Base-by-base conservation (phyloP, 2,888 invertebrate species). In the Nymphalis c-album region DNA sequence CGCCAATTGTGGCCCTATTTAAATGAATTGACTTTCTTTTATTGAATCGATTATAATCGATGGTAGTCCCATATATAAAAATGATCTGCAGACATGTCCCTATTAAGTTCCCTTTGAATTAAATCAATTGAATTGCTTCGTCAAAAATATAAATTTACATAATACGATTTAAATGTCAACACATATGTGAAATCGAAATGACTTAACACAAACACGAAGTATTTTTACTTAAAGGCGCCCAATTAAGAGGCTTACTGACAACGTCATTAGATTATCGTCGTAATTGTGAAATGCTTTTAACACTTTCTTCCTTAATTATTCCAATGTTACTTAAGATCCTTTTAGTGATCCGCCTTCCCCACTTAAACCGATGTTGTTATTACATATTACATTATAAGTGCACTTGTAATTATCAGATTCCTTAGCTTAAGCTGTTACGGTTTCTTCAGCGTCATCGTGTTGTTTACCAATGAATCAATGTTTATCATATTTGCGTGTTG, bases 281-380 rank as follows among this genome's bases (percentile, higher is more conserved):
- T 65, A 57, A 69, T 64, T 67, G 61, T 26, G 61, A 51, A 70
- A 70, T 70, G 67, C 69, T 70, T 67, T 69, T 61, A 69, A 63
- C 57, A 18, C 46, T 61, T 69, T 58, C 53, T 46, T 61, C 13
- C 46, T 58, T 58, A 67, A 67, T 63, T 17, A 57, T 62, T 58
- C 18, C 18, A 51, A 59, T 31, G 31, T 67, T 63, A n/a, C 57
- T 18, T 31, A 60, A 64, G 63, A 70, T 59, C 60, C 69, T 64
- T 69, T 69, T 48, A 66, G 13, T 7, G 7, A n/a, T 57, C 35
- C 35, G 35, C 4, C n/a, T n/a, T 13, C 10, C 20, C 57, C 40
- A 57, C 57, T 57, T 40, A 40, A 53, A 53, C 22, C 6, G 16
- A 16, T 53, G 13, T 40, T 40, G 10, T 40, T 35, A 18, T 4